Conservation (phyloP, 2,797 vertebrate species). For the Phrynocephalus guinanensis region DNA sequence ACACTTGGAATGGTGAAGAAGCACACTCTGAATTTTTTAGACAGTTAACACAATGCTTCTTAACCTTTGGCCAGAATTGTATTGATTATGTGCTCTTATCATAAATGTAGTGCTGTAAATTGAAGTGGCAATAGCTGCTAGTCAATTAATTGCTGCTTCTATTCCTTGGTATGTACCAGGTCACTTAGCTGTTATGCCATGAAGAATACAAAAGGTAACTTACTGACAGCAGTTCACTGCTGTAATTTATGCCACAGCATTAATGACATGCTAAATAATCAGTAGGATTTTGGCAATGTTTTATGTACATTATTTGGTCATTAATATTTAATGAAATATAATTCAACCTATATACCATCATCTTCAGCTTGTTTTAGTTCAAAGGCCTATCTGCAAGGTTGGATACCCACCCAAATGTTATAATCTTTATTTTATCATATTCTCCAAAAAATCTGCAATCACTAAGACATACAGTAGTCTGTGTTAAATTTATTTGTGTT, state of each 20-base stretch:
- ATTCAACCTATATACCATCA: not conserved
- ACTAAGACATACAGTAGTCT: not conserved
- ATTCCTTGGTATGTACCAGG: too few species aligned
- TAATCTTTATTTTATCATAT: not conserved
- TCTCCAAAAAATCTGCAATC: not conserved
- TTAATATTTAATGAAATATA: not conserved
- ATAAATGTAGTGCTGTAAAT: not conserved
- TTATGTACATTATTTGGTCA: too few species aligned
- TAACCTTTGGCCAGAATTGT: not conserved
- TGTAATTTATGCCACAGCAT: too few species aligned
- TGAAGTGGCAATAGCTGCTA: too few species aligned
- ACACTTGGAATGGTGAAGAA: not conserved
- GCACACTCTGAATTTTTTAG: not conserved
- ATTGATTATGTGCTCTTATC: not conserved
- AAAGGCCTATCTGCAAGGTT: not conserved
- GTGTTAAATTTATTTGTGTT: not conserved
- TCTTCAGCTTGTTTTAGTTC: not conserved
- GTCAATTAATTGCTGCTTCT: too few species aligned
- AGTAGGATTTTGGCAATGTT: too few species aligned
- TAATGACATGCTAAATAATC: too few species aligned
- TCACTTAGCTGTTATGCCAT: too few species aligned
- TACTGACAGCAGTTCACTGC: too few species aligned
- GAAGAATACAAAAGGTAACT: too few species aligned
- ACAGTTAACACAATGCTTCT: not conserved
- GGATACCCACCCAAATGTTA: not conserved